These are phyloP conservation scores for Elegia similella DNA, from an alignment of 2,888 invertebrate species.

Conservation along the genomic window DNA sequence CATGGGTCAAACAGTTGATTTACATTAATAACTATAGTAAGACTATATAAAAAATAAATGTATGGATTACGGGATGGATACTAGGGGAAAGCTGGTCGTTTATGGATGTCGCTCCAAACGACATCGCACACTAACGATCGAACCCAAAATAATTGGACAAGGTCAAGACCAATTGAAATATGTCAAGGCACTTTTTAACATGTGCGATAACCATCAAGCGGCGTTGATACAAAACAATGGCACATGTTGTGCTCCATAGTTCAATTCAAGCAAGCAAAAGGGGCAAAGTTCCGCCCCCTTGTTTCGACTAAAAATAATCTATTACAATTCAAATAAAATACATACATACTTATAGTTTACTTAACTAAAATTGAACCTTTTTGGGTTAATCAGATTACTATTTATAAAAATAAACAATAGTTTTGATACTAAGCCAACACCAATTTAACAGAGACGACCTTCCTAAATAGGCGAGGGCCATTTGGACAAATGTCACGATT, in stretches of 20 bases:
- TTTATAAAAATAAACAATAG: neutral
- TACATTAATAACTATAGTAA: too few relatives aligned
- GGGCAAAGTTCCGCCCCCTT: too few relatives aligned
- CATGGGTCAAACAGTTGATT: too few relatives aligned
- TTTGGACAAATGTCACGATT: constrained; percentile 35
- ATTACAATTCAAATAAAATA: neutral
- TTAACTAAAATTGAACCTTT: neutral
- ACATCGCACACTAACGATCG: constrained; percentile 18
- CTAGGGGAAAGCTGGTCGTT: neutral
- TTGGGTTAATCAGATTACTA: neutral
- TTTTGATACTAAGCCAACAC: neutral
- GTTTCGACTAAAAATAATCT: neutral
- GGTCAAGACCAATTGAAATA: constrained; percentile 3
- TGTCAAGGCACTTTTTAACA: constrained; percentile 1
- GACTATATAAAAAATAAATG: too few relatives aligned
- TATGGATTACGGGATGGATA: too few relatives aligned
- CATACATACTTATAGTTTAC: neutral
- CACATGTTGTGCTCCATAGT: neutral
- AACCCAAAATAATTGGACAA: constrained; percentile 22
- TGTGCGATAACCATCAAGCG: neutral
- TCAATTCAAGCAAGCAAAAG: too few relatives aligned
- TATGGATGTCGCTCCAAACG: constrained; percentile 1
- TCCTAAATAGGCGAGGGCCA: constrained; percentile 46
- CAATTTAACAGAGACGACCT: constrained; percentile 30
- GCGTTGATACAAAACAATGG: neutral